Percentiles rank a stretch among this genome's conserved stretches.
phyloP scores from a whole-genome alignment of 2,113 vertebrate species.

The Phaethornis superciliosus region DNA sequence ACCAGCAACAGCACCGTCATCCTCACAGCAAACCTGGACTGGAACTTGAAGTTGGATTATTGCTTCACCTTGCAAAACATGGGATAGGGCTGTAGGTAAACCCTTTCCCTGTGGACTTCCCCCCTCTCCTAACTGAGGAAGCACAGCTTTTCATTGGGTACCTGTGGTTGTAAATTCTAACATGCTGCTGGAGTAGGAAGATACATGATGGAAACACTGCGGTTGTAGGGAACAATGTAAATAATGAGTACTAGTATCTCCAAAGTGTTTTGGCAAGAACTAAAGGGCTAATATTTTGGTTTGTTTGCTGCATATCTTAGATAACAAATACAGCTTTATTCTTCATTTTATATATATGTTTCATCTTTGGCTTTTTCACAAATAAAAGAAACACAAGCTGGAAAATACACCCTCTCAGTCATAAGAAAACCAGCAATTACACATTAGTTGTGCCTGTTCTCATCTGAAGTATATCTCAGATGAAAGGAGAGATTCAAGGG shows the following conservation, averaged over 20 bases:
- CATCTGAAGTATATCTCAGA: conserved; percentile 64
- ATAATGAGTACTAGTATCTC: neutral
- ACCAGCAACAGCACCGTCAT: neutral
- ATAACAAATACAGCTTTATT: conserved; percentile 10
- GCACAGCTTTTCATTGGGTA: neutral
- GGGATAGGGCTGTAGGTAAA: neutral
- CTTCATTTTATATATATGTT: conserved; percentile 64
- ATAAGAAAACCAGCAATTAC: conserved; percentile 47
- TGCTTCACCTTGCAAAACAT: neutral
- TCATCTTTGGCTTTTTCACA: conserved; percentile 64
- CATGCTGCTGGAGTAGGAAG: neutral
- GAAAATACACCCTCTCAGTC: conserved; percentile 78
- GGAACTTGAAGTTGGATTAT: neutral
- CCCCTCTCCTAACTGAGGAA: neutral
- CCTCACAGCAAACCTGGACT: neutral
- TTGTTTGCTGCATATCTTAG: neutral
- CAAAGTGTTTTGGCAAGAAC: neutral
- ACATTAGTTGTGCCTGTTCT: conserved; percentile 76
- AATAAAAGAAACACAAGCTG: conserved; percentile 77
- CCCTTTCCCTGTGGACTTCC: neutral
- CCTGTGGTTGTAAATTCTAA: neutral
- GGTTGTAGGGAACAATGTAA: neutral
- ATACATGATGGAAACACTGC: neutral
- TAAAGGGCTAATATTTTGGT: neutral
- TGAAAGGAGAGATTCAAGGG: neutral